Percentiles rank a stretch among this genome's conserved stretches.
Evolutionary conservation across 2,797 vertebrate species (phyloP).

Genomic region (Hippoglossus hippoglossus): DNA sequence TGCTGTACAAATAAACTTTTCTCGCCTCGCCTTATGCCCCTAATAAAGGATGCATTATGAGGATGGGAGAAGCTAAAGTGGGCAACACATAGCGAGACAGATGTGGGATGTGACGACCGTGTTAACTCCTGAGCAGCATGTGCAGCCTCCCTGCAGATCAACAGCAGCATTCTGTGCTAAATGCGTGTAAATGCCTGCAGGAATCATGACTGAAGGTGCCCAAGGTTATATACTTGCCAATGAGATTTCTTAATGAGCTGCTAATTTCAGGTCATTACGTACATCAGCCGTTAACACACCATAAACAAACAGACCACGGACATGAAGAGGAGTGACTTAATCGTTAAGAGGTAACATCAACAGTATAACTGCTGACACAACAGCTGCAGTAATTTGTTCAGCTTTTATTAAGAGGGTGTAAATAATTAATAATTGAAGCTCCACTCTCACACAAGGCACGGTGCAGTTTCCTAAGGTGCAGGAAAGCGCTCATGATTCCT

Average conservation of each 20-base stretch:
- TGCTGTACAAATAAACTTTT: not conserved
- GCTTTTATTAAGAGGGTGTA: slow-evolving; percentile 13
- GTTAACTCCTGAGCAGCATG: slow-evolving; percentile 4
- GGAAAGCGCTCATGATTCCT: slow-evolving; percentile 7
- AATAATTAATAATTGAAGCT: slow-evolving; percentile 42
- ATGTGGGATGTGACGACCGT: slow-evolving; percentile 1
- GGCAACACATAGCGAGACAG: slow-evolving; percentile 1
- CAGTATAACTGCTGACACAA: slow-evolving; percentile 20
- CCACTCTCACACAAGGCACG: slow-evolving; percentile 15
- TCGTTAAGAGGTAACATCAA: slow-evolving; percentile 9
- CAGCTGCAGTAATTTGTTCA: slow-evolving; percentile 20
- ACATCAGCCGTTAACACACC: slow-evolving; percentile 27
- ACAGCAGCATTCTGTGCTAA: not conserved
- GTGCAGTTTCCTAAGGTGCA: not conserved
- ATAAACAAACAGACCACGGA: slow-evolving; percentile 26
- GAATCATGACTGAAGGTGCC: slow-evolving; percentile 6
- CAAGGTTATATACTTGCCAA: not conserved
- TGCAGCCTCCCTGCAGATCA: not conserved
- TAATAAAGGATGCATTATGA: not conserved
- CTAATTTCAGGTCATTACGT: slow-evolving; percentile 36
- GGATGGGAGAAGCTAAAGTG: slow-evolving; percentile 1
- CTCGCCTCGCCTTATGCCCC: not conserved
- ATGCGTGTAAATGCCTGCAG: not conserved
- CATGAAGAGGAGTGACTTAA: slow-evolving; percentile 19
- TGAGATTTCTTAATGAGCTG: slow-evolving; percentile 33